Conservation (phyloP, 2,113 vertebrate species). For the Callipepla californica region DNA sequence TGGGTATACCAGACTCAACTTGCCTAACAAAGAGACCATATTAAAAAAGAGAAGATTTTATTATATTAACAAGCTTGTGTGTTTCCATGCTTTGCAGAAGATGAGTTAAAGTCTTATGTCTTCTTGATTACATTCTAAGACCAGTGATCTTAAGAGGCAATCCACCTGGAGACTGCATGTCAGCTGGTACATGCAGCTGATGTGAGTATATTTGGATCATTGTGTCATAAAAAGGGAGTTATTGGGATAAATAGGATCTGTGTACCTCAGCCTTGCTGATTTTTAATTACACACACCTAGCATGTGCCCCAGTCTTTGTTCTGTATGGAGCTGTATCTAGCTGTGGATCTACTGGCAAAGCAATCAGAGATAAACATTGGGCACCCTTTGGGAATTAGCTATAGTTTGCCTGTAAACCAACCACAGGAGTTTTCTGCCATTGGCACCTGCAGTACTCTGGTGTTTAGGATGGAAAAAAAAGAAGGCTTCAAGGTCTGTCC, state of each 20-base stretch:
- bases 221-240: constrained; percentile 21
- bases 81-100: constrained; percentile 29
- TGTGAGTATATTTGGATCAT: constrained; percentile 60
- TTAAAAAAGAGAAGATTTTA: constrained; percentile 44
- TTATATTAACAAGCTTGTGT: constrained; percentile 29
- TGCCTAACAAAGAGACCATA: constrained; percentile 45
- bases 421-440: not conserved
- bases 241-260: constrained; percentile 56
- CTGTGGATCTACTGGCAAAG: constrained; percentile 37
- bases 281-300: constrained; percentile 17
- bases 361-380: constrained; percentile 17
- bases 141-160: constrained; percentile 46
- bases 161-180: constrained; percentile 38
- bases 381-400: constrained; percentile 11
- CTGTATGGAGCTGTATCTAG: not conserved
- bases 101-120: constrained; percentile 62
- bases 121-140: constrained; percentile 37
- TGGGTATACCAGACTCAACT: constrained; percentile 47
- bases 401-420: constrained; percentile 10
- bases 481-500: not conserved
- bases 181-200: constrained; percentile 64
- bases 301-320: constrained; percentile 1
- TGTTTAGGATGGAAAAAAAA: not conserved
- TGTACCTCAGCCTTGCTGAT: not conserved
- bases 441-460: not conserved